phyloP scores from a whole-genome alignment of 2,888 invertebrate genomes.

The Cryptus viduatorius region DNA sequence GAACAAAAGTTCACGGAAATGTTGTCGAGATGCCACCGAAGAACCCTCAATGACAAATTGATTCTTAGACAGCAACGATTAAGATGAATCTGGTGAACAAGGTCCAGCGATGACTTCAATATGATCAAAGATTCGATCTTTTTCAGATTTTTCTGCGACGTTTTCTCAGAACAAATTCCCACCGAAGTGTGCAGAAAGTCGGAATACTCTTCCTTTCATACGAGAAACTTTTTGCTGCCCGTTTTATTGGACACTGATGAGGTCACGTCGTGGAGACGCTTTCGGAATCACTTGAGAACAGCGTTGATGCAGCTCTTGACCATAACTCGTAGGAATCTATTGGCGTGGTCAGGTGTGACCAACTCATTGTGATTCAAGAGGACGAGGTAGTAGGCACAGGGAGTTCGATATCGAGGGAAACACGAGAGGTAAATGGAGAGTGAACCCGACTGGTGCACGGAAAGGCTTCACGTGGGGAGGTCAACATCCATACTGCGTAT shows the following conservation, averaged over 20 bases:
- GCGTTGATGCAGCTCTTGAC: constrained; percentile 14
- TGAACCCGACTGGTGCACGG: not conserved
- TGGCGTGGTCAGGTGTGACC: constrained; percentile 16
- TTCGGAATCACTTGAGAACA: constrained; percentile 23
- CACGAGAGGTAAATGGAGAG: constrained; percentile 1
- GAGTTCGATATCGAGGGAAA: constrained; percentile 13
- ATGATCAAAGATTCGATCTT: no score
- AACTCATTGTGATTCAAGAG: constrained; percentile 19
- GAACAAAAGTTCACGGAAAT: no score
- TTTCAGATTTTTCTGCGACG: no score
- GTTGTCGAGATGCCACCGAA: no score
- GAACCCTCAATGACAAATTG: no score
- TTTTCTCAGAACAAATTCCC: no score
- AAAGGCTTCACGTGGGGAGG: not conserved
- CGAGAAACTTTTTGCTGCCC: not conserved
- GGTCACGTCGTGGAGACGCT: not conserved
- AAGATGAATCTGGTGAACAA: not conserved
- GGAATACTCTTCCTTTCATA: not conserved
- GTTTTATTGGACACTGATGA: not conserved
- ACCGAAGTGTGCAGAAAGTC: no score
- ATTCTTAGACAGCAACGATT: no score
- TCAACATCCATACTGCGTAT: not conserved
- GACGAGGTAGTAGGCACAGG: not conserved
- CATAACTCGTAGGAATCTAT: constrained; percentile 8
- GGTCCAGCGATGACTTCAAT: not conserved